These are phyloP conservation scores for Pammene fasciana DNA, from an alignment of 2,888 invertebrate genomes.

Conservation along the genomic window DNA sequence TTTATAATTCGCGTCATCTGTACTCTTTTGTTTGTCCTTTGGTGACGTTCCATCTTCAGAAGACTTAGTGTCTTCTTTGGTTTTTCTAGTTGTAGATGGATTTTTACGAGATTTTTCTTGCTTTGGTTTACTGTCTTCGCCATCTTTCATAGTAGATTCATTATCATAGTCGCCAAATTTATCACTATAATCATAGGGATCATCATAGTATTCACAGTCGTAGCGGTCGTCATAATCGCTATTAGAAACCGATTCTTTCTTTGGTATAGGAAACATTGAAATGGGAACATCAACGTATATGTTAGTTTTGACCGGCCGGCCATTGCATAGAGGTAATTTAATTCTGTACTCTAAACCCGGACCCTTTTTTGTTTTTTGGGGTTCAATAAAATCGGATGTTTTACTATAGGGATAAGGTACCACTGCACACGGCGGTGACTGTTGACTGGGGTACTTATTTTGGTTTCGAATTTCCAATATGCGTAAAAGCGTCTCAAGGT, in stretches of 20 bases:
- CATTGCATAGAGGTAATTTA: constrained; percentile 7
- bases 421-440: background rate
- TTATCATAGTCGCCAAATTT: background rate
- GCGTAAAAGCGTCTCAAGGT: constrained; percentile 4
- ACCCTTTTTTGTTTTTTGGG: background rate
- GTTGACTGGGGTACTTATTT: constrained; percentile 1
- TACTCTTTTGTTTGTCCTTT: background rate
- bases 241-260: background rate
- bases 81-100: background rate
- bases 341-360: constrained; percentile 6
- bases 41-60: background rate
- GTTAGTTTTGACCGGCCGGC: constrained; percentile 1
- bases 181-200: background rate
- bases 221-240: background rate
- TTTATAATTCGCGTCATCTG: background rate
- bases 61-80: background rate
- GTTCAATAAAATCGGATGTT: background rate
- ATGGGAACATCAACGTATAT: constrained; percentile 9
- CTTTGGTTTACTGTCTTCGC: background rate
- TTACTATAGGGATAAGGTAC: constrained; percentile 22
- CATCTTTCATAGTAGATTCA: background rate
- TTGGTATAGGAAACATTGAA: constrained; percentile 8
- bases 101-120: too few relatives aligned
- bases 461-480: constrained; percentile 1
- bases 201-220: background rate